Evolutionary conservation across 2,113 vertebrate species (phyloP), one percentile per base, ranked within the genome.

Genomic region (Beaufortia kweichowensis): DNA sequence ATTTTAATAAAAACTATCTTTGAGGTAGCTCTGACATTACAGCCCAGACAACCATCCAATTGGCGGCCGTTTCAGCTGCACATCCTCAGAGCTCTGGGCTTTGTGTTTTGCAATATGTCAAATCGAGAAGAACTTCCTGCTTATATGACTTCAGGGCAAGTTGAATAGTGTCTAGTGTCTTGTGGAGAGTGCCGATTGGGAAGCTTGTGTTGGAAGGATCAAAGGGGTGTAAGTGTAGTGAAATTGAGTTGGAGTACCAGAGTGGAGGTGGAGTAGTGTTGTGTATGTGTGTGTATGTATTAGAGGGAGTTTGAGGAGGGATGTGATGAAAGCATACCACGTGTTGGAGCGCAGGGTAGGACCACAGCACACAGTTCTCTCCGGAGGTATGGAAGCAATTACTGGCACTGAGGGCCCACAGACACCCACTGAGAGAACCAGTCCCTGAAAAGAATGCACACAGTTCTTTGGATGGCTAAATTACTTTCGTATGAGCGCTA

Each of bases 361-460:
- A 55, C 64, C 64, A 77, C 35, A 77, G 64, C 64, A 50, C 86
- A 88, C 86, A 66, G 82, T 83, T 90, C 88, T 85, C 87, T 79
- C 53, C 17, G 68, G 33, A 59, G 68, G 91, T 94, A 96, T 96
- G 94, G 95, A 98, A 96, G 91, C 93, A 97, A 95, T 96, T 97
- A 98, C 91, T 93, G 94, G 93, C 93, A 93, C 84, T 75, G 67
- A 88, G 83, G 90, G 86, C 87, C 89, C 90, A 92, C 91, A 92
- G 94, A 94, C 93, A 93, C 94, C 93, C 91, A 94, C 91, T 76
- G 83, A 86, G 93, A 84, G 83, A 83, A 76, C 81, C 79, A 79
- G 80, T 85, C 89, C 88, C 68, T 55, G 78, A 90, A 89, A 89
- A 87, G 83, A 88, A 87, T 82, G 84, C 83, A 88, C 89, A 84